Conservation (phyloP, 2,888 invertebrate genomes). For the Furcula furcula region DNA sequence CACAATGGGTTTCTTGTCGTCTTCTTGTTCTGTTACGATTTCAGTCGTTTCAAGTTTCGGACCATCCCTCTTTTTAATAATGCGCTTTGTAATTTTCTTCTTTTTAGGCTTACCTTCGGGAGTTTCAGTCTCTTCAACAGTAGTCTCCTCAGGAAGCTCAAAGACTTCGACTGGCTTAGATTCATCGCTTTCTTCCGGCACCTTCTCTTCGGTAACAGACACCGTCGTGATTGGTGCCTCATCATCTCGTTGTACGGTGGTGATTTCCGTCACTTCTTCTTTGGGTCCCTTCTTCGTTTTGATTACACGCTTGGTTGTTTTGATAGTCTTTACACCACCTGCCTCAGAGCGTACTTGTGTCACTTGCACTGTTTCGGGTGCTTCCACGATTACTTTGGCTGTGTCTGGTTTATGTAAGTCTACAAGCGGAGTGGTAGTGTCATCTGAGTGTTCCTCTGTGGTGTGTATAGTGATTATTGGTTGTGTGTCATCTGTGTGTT, state of each 20-base stretch:
- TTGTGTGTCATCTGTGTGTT: slow-evolving; percentile 25
- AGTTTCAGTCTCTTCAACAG: slow-evolving; percentile 45
- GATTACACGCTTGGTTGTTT: slow-evolving; percentile 8
- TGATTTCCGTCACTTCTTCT: slow-evolving; percentile 36
- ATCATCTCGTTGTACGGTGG: slow-evolving; percentile 4
- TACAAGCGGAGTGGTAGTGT: slow-evolving; percentile 18
- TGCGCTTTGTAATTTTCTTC: slow-evolving; percentile 43
- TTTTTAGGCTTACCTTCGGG: slow-evolving; percentile 33
- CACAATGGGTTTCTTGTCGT: slow-evolving; percentile 35
- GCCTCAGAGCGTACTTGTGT: slow-evolving; percentile 36
- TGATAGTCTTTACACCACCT: slow-evolving; percentile 22
- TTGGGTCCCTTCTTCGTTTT: slow-evolving; percentile 40
- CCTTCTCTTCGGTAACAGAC: slow-evolving; percentile 7
- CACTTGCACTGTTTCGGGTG: slow-evolving; percentile 58
- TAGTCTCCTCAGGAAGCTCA: slow-evolving; percentile 36
- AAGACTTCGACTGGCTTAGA: slow-evolving; percentile 20
- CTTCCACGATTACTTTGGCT: slow-evolving; percentile 18
- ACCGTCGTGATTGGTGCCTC: slow-evolving; percentile 12
- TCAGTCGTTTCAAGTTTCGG: slow-evolving; percentile 32
- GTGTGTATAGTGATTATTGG: slow-evolving; percentile 40
- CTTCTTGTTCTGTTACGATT: slow-evolving; percentile 22
- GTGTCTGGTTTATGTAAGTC: slow-evolving; percentile 10
- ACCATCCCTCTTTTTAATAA: slow-evolving; percentile 41
- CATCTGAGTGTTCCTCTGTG: slow-evolving; percentile 34
- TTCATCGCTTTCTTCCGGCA: slow-evolving; percentile 4